Evolutionary conservation across 2,888 invertebrate genomes (phyloP).

Genomic region (Agrochola lychnidis): DNA sequence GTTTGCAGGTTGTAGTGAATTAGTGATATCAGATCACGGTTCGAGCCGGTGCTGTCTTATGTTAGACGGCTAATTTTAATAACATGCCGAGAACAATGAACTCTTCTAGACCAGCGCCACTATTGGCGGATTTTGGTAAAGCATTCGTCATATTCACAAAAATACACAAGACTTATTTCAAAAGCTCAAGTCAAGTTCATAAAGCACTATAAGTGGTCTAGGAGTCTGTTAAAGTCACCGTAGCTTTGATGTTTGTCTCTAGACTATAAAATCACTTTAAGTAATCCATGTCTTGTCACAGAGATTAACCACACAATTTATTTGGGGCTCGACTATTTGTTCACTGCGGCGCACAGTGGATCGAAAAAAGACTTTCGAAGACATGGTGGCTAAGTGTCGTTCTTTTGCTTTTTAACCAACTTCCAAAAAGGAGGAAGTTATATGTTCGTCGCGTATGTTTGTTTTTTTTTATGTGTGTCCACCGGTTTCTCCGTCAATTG

Average conservation of each 20-base stretch:
- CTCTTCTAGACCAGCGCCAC: neutral
- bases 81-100: neutral
- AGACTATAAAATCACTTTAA: constrained; percentile 46
- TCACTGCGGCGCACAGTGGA: constrained; percentile 2
- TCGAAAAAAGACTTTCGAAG: no score
- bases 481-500: no score
- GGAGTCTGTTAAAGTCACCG: constrained; percentile 16
- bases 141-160: neutral
- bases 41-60: neutral
- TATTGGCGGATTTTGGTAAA: neutral
- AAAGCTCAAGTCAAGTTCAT: constrained; percentile 7
- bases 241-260: constrained; percentile 42
- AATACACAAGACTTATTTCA: neutral
- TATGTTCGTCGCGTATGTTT: no score
- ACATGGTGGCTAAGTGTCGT: no score
- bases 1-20: neutral
- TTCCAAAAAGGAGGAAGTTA: no score
- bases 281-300: constrained; percentile 34
- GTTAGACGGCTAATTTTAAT: neutral
- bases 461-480: no score
- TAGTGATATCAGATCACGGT: neutral
- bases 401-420: no score
- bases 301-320: constrained; percentile 54
- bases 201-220: constrained; percentile 30
- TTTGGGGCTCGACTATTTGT: constrained; percentile 35